Conservation (phyloP, 2,113 vertebrate species). For the Neodon shergylaensis region DNA sequence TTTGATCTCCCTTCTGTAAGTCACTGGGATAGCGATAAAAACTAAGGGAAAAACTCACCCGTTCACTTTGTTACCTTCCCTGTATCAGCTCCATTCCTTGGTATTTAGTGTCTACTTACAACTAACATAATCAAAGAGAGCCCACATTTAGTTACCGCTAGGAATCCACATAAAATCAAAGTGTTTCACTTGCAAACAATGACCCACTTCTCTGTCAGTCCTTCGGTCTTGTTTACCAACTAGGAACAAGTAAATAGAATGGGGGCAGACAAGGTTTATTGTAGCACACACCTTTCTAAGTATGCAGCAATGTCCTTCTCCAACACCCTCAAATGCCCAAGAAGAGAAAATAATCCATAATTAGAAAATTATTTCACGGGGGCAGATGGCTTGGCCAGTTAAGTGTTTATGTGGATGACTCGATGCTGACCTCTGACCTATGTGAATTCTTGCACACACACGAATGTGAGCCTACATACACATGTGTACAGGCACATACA, state of each 20-base stretch:
- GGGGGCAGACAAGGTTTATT: not conserved
- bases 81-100: slow-evolving; percentile 42
- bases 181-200: slow-evolving; percentile 32
- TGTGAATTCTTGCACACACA: not conserved
- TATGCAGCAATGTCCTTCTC: slow-evolving; percentile 30
- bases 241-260: not conserved
- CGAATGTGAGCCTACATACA: not conserved
- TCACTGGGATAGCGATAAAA: slow-evolving; percentile 8
- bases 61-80: slow-evolving; percentile 45
- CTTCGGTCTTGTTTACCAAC: slow-evolving; percentile 53
- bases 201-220: slow-evolving; percentile 15
- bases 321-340: slow-evolving; percentile 39
- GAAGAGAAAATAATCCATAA: slow-evolving; percentile 5
- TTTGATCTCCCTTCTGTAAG: slow-evolving; percentile 57
- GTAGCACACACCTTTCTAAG: slow-evolving; percentile 42
- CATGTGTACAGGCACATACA: not conserved
- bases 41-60: slow-evolving; percentile 6
- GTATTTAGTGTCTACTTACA: not conserved
- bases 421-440: not conserved
- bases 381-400: too few relatives aligned
- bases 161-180: not conserved
- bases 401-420: not conserved
- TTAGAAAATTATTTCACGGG: slow-evolving; percentile 50
- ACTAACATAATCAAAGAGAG: not conserved
- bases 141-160: not conserved